Base-by-base conservation (phyloP, 2,797 vertebrate genomes). In the Psittacula echo region DNA sequence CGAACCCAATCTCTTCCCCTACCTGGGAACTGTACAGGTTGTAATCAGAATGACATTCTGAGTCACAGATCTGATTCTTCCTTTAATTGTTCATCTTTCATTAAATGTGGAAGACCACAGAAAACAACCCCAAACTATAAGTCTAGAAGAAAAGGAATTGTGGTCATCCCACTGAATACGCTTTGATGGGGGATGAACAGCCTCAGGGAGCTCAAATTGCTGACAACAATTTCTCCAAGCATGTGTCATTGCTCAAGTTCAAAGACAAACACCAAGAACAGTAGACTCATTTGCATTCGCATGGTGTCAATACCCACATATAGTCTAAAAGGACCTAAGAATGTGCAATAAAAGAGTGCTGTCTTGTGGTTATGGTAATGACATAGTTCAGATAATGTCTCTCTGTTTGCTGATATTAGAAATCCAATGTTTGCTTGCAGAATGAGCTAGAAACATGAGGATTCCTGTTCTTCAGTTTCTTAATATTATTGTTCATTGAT, bases 231-330 rank as follows among this genome's bases (percentile, higher is more conserved):
- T 96, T 91, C 72, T 94, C 37, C 30, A 76, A 88, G 48, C 16
- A 5, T 88, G 88, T 90, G 76, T 95, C 96, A 95, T 51, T 86
- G 72, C 37, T 82, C 15, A 89, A 93, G 85, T 79, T 93, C 72
- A 94, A 92, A 97, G 94, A 71, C 32, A 87, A 97, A 95, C 74
- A 91, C 48, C 88, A 87, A 64, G 93, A 89, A 87, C 56, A 65
- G 64, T 41, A 89, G 85, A 76, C 72, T 86, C 56, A 70, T 93
- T 89, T 96, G 68, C 78, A 34, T 85, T 48, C 27, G 48, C 50
- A 41, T 39, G 54, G 71, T 68, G 45, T 92, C 81, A 77, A 42
- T 53, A 89, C n/a, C 34, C 37, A 66, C 0, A 0, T 15, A 3
- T n/a, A 66, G 82, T 45, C 47, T 80, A 39, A 82, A 95, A 87